phyloP scores from a whole-genome alignment of 2,797 vertebrate species.

The Calcarius lapponicus region DNA sequence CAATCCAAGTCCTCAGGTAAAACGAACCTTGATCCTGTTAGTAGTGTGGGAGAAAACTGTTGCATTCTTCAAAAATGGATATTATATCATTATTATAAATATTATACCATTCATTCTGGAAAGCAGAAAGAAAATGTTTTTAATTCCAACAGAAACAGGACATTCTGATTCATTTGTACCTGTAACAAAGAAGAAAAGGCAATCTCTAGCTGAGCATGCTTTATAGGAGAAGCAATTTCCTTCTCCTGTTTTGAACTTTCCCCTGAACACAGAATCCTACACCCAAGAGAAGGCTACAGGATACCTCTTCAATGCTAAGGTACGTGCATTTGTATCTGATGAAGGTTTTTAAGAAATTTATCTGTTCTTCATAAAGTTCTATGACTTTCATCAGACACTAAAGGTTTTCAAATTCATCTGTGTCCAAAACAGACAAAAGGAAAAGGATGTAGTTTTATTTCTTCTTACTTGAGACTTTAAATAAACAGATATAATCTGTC shows the following conservation, averaged over 20 bases:
- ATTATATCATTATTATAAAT: too few relatives aligned
- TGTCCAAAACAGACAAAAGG: not conserved
- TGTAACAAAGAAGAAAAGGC: not conserved
- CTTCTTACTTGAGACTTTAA: not conserved
- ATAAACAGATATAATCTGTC: not conserved
- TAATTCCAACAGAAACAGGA: not conserved
- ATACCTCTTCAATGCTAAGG: not conserved
- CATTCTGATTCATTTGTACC: not conserved
- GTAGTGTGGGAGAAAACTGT: conserved; percentile 65
- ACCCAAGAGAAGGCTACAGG: not conserved
- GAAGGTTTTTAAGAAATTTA: not conserved
- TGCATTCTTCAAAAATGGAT: conserved; percentile 77
- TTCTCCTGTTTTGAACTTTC: not conserved
- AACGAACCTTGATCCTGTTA: conserved; percentile 69
- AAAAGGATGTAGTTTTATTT: not conserved
- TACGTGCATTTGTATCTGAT: not conserved
- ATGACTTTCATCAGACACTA: not conserved
- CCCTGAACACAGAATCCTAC: not conserved
- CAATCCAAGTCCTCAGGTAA: not conserved
- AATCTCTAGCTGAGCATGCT: not conserved
- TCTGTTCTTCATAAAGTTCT: not conserved
- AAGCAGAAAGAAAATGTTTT: not conserved
- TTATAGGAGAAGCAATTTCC: not conserved
- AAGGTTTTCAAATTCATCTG: not conserved
- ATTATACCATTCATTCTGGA: not conserved